Conservation (phyloP, 2,113 vertebrate genomes). For the Ariopsis seemanni region DNA sequence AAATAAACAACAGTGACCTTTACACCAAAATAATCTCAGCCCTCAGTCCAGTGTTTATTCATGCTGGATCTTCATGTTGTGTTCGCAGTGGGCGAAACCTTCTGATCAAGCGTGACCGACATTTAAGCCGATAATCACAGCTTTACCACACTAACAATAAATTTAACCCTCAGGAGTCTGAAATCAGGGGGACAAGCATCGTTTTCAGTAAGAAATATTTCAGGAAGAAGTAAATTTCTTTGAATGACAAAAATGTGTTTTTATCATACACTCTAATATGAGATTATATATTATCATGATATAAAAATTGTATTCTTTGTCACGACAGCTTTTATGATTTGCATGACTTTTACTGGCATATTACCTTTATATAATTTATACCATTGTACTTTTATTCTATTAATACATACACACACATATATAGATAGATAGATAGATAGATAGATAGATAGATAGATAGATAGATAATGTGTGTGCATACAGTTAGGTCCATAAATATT, state of each 20-base stretch:
- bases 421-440: too few relatives aligned
- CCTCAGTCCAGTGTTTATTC: neutral
- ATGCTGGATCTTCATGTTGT: neutral
- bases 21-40: neutral
- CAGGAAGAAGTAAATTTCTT: neutral
- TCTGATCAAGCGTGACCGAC: slow-evolving; percentile 20
- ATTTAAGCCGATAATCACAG: slow-evolving; percentile 21
- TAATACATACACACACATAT: too few relatives aligned
- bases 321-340: neutral
- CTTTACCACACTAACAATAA: neutral
- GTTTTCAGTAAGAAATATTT: too few relatives aligned
- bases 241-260: neutral
- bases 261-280: neutral
- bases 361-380: neutral
- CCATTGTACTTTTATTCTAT: neutral
- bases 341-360: neutral
- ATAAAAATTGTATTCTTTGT: neutral
- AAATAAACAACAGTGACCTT: neutral
- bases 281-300: neutral
- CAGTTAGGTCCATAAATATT: too few relatives aligned
- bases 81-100: neutral
- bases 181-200: neutral
- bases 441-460: too few relatives aligned
- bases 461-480: too few relatives aligned
- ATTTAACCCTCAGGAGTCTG: neutral